A percentile compares a stretch with the other conserved stretches of the same genome.
Evolutionary conservation across 2,888 invertebrate species (phyloP).

Genomic region (Torymus texanus): DNA sequence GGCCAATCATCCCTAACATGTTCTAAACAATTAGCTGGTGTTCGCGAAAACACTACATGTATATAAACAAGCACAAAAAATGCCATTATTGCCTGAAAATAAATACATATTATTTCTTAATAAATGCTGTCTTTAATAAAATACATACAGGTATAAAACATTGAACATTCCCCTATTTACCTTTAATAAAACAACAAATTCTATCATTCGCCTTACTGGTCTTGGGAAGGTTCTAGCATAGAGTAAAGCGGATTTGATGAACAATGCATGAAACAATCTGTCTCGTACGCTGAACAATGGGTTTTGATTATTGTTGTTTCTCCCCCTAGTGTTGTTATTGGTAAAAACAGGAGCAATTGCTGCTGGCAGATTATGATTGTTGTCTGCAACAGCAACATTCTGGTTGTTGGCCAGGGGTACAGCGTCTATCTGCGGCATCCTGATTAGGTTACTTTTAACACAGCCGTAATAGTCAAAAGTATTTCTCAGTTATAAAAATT

Average conservation of each 20-base stretch:
- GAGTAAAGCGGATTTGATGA: constrained; percentile 92
- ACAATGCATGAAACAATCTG: constrained; percentile 94
- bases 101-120: constrained; percentile 67
- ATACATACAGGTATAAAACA: background rate
- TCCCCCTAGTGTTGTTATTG: constrained; percentile 66
- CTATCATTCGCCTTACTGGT: constrained; percentile 87
- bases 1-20: constrained; percentile 95
- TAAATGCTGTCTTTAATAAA: background rate
- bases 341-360: constrained; percentile 65
- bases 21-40: constrained; percentile 94
- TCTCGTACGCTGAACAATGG: constrained; percentile 91
- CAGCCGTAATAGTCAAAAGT: constrained; percentile 19
- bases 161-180: constrained; percentile 74
- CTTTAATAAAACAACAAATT: constrained; percentile 88
- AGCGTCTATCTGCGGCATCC: constrained; percentile 68
- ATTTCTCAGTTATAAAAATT: constrained; percentile 36
- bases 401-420: constrained; percentile 66
- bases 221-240: constrained; percentile 94
- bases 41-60: constrained; percentile 93
- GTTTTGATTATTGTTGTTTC: constrained; percentile 79
- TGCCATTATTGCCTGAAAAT: constrained; percentile 84
- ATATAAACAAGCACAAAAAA: constrained; percentile 96
- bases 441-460: constrained; percentile 49
- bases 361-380: constrained; percentile 65
- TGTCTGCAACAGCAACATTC: constrained; percentile 65